phyloP scores from a whole-genome alignment of 2,113 vertebrate species.

The Erythrolamprus reginae region DNA sequence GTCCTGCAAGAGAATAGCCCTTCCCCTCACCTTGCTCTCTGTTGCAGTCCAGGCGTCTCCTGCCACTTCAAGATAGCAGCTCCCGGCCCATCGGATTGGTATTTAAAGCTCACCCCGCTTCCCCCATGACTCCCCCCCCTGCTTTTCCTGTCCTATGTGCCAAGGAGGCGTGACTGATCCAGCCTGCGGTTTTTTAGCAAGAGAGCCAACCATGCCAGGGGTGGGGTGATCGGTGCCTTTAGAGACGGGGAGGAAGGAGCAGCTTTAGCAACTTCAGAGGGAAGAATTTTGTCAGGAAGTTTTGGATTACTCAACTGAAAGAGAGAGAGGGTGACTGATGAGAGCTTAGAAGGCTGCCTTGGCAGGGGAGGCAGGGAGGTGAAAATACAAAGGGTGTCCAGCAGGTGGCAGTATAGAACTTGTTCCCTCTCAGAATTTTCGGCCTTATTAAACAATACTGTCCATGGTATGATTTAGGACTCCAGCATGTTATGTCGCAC shows the following conservation, averaged over 20 bases:
- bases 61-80: background rate
- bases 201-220: constrained; percentile 5
- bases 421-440: background rate
- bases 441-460: background rate
- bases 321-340: background rate
- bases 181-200: constrained; percentile 13
- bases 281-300: background rate
- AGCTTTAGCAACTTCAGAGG: background rate
- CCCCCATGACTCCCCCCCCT: constrained; percentile 3
- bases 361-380: too few relatives aligned
- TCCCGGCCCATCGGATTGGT: background rate
- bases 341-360: background rate
- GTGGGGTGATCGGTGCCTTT: background rate
- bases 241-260: background rate
- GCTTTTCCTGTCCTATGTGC: constrained; percentile 11
- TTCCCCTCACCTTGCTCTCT: constrained; percentile 1
- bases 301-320: constrained; percentile 1
- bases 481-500: background rate
- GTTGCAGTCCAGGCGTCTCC: background rate
- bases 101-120: constrained; percentile 18
- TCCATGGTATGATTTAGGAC: background rate
- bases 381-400: background rate
- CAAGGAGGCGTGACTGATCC: background rate
- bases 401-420: background rate
- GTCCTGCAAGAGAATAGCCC: background rate